These are phyloP conservation scores for Anneissia japonica DNA, from an alignment of 35 echinoderm and acorn worm species.

Conservation along the genomic window DNA sequence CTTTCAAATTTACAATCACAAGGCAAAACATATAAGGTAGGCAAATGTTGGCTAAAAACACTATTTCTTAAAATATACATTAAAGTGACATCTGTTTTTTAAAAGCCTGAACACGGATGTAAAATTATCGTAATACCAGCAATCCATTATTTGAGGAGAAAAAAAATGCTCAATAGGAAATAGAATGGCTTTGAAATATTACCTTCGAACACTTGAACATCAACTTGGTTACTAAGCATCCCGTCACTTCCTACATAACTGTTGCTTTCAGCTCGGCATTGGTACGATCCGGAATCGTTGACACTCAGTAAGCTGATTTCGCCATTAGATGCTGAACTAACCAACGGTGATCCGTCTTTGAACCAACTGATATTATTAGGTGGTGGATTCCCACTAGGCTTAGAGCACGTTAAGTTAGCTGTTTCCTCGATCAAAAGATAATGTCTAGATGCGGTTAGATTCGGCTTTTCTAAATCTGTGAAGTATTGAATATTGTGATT, in stretches of 20 bases:
- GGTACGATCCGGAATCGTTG: not conserved
- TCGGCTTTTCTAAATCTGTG: not conserved
- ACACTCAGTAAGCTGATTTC: not conserved
- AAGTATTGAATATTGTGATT: too few species aligned
- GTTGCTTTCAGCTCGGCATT: not conserved
- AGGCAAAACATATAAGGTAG: too few species aligned
- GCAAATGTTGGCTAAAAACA: too few species aligned
- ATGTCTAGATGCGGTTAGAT: not conserved
- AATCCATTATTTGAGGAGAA: too few species aligned
- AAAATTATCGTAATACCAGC: too few species aligned
- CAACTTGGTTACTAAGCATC: not conserved
- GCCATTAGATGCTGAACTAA: not conserved
- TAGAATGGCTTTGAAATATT: too few species aligned
- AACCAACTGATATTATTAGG: not conserved
- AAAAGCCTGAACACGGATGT: too few species aligned
- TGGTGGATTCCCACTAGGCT: not conserved
- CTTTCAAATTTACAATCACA: too few species aligned
- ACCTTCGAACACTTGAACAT: not conserved
- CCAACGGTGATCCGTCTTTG: not conserved
- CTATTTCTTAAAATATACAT: too few species aligned
- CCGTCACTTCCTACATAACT: not conserved
- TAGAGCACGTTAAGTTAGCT: not conserved
- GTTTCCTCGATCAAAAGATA: not conserved
- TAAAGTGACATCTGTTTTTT: too few species aligned
- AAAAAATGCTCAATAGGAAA: too few species aligned